Conservation (phyloP, 2,888 invertebrate species). For the Lithosia quadra region DNA sequence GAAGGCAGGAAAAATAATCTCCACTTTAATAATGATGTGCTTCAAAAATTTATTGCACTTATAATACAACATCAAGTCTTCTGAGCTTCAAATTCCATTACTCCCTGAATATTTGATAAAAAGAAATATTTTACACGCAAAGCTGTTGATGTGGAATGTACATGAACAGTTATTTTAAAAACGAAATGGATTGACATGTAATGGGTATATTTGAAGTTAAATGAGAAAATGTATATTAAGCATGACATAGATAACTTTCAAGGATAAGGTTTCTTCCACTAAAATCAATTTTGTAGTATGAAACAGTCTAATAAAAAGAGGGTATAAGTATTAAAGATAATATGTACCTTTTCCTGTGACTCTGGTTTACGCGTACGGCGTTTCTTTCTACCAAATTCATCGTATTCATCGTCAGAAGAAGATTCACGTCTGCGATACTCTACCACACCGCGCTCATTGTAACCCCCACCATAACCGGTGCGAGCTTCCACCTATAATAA, state of each 20-base stretch:
- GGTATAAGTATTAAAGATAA: not conserved
- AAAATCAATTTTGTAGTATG: not conserved
- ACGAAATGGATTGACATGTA: constrained; percentile 32
- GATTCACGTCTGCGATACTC: constrained; percentile 96
- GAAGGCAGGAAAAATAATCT: constrained; percentile 87
- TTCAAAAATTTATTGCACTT: constrained; percentile 76
- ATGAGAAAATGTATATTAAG: constrained; percentile 6
- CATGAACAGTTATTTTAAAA: constrained; percentile 36
- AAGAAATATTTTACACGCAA: constrained; percentile 56
- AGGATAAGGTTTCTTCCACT: not conserved
- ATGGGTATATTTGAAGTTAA: constrained; percentile 26
- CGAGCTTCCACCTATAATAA: constrained; percentile 89
- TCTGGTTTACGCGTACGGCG: constrained; percentile 79
- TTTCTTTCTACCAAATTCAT: constrained; percentile 94
- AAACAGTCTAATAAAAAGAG: not conserved
- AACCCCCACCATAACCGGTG: constrained; percentile 95
- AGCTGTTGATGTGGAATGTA: constrained; percentile 42
- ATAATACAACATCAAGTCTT: constrained; percentile 79
- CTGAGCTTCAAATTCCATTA: constrained; percentile 82
- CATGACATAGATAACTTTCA: constrained; percentile 6
- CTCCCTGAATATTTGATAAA: constrained; percentile 72
- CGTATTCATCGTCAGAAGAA: constrained; percentile 97
- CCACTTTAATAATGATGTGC: constrained; percentile 86
- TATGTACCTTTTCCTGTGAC: constrained; percentile 54
- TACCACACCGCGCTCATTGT: constrained; percentile 98